Evolutionary conservation across 1,140 invertebrate genomes (phyloP), one percentile per base, ranked within the genome.

Genomic region (Magallana angulata): DNA sequence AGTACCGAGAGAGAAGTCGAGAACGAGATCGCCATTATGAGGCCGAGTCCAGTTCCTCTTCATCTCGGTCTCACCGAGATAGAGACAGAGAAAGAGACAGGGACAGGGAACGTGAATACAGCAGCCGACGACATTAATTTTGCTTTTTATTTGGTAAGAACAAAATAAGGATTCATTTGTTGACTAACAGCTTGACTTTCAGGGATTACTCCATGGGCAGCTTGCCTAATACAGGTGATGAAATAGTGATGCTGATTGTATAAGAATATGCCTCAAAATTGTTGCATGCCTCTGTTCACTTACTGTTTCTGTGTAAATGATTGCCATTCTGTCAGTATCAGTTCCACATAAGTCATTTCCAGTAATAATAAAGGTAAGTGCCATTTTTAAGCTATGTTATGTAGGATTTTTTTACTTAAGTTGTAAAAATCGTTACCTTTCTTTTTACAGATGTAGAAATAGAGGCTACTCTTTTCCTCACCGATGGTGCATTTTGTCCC

Each of bases 1-100:
- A 94, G 82, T 94, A 94, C 80, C 88, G 96, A 60, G 96, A 97
- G 86, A 95, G 97, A 85, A 97, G 97, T 91, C 96, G 97, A 64
- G 97, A 97, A 36, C 94, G 96, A 84, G 95, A 96, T 85, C 92
- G 95, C 12, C 93, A 96, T 85, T 89, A 93, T 88, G 90, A 91
- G 84, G 89, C 93, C 88, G 59, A 87, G 59, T 89, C 85, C 82
- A 58, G 84, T 68, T 60, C 84, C 6, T 86, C 84, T 1, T 84
- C 84, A 64, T 82, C 86, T 62, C 84, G 90, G 88, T 68, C 89
- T 88, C 60, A 92, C 9, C 90, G 94, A 60, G 94, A 95, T 16
- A 90, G 95, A 16, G 94, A 95, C 24, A 88, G 92, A 24, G 91
- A 93, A 30, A 68, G 93, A 24, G 92, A 93, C 48, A 87, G 92